Percentiles rank a stretch among this genome's conserved stretches.
phyloP scores from a whole-genome alignment of 1,140 invertebrate species.

The Tetragnatha versicolor region DNA sequence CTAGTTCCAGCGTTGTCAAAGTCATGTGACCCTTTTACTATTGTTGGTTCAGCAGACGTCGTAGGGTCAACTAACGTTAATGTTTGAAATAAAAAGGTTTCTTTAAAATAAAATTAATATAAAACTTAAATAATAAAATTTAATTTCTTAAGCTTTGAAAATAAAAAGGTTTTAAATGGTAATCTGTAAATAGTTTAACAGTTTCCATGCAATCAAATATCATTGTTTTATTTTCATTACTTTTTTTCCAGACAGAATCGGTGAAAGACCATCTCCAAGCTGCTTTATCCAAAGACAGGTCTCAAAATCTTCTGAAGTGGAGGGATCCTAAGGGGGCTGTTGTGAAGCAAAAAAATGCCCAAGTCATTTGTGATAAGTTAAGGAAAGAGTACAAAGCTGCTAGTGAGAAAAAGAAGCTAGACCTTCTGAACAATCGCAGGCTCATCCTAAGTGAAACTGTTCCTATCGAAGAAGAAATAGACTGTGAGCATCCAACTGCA shows the following conservation, averaged over 20 bases:
- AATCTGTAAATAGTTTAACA: not conserved
- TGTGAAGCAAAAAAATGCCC: not conserved
- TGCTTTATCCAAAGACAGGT: slow-evolving; percentile 20
- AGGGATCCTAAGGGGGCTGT: slow-evolving; percentile 9
- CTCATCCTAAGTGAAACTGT: slow-evolving; percentile 37
- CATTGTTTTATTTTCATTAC: too few relatives aligned
- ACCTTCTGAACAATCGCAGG: slow-evolving; percentile 25
- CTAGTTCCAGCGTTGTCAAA: too few relatives aligned
- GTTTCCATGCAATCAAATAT: too few relatives aligned
- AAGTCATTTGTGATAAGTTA: not conserved
- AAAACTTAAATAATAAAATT: too few relatives aligned
- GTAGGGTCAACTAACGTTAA: too few relatives aligned
- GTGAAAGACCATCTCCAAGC: slow-evolving; percentile 33
- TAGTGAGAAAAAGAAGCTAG: slow-evolving; percentile 26
- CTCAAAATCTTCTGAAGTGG: not conserved
- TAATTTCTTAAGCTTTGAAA: not conserved
- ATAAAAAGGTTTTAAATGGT: not conserved
- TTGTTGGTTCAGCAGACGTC: too few relatives aligned
- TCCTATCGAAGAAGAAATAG: not conserved
- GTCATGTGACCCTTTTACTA: not conserved
- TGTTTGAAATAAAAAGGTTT: too few relatives aligned
- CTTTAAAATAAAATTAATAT: too few relatives aligned
- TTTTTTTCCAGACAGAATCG: slow-evolving; percentile 27
- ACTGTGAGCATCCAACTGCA: not conserved
- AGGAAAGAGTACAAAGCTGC: slow-evolving; percentile 21